A percentile compares a stretch with the other conserved stretches of the same genome.
Conservation (phyloP, 1,140 invertebrate species). For the Bradynema listronoti region DNA sequence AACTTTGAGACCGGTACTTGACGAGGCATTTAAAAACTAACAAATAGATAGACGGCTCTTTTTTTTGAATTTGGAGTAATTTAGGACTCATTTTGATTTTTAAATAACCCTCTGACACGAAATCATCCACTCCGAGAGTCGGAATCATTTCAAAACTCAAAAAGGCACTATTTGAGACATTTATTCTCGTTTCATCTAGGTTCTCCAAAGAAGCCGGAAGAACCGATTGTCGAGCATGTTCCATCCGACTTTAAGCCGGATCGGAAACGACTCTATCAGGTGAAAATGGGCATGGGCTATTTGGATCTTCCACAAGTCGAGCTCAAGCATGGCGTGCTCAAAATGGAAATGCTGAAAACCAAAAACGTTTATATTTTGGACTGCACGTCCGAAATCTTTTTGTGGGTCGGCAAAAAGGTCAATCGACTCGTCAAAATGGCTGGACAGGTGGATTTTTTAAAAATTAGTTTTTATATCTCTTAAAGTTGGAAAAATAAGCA, state of each 20-base stretch:
- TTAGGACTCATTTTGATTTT: too few relatives aligned
- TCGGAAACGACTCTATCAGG: slow-evolving; percentile 79
- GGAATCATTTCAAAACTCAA: too few relatives aligned
- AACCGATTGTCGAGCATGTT: slow-evolving; percentile 68
- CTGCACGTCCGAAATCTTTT: slow-evolving; percentile 89
- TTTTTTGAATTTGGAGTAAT: too few relatives aligned
- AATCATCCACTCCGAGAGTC: too few relatives aligned
- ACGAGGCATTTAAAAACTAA: too few relatives aligned
- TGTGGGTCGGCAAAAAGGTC: slow-evolving; percentile 98
- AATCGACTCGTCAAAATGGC: slow-evolving; percentile 88
- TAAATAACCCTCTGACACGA: too few relatives aligned
- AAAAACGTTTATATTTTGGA: slow-evolving; percentile 93
- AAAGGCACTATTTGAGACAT: too few relatives aligned
- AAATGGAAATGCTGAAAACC: slow-evolving; percentile 70
- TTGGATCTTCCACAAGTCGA: slow-evolving; percentile 85
- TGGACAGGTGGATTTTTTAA: too few relatives aligned
- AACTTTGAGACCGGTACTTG: neutral
- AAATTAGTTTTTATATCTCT: too few relatives aligned
- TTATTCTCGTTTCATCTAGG: slow-evolving; percentile 5
- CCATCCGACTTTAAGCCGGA: slow-evolving; percentile 70
- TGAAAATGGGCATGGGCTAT: slow-evolving; percentile 93
- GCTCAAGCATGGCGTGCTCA: slow-evolving; percentile 66
- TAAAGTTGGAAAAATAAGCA: too few relatives aligned
- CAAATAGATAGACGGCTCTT: too few relatives aligned
- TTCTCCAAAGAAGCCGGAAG: slow-evolving; percentile 30